These are phyloP conservation scores for Adrianichthys oophorus DNA, from an alignment of 2,797 vertebrate genomes.

Conservation along the genomic window DNA sequence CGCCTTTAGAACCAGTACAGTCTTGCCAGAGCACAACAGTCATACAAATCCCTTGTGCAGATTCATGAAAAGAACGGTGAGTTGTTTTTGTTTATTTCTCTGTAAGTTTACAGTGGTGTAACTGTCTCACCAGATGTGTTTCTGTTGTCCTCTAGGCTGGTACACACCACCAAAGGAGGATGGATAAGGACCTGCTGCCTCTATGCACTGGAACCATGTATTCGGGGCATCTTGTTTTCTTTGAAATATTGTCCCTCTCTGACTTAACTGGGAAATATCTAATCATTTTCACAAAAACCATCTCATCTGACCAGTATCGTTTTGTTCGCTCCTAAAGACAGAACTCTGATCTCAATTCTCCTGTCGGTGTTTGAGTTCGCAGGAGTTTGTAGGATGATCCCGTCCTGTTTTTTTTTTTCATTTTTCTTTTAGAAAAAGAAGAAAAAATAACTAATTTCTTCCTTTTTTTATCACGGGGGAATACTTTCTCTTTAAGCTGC, in stretches of 20 bases:
- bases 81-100: slow-evolving; percentile 35
- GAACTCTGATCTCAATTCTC: slow-evolving; percentile 40
- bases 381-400: slow-evolving; percentile 38
- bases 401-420: slow-evolving; percentile 58
- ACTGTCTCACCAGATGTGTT: slow-evolving; percentile 4
- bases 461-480: slow-evolving; percentile 37
- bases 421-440: slow-evolving; percentile 46
- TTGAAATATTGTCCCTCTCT: slow-evolving; percentile 52
- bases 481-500: slow-evolving; percentile 62
- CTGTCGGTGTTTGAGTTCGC: slow-evolving; percentile 48
- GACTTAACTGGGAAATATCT: slow-evolving; percentile 60
- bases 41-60: slow-evolving; percentile 98
- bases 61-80: slow-evolving; percentile 98
- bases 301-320: slow-evolving; percentile 66
- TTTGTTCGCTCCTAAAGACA: slow-evolving; percentile 50
- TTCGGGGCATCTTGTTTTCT: slow-evolving; percentile 71
- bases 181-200: slow-evolving; percentile 78
- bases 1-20: slow-evolving; percentile 94
- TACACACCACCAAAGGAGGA: slow-evolving; percentile 98
- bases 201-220: slow-evolving; percentile 72
- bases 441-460: slow-evolving; percentile 24
- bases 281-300: slow-evolving; percentile 58
- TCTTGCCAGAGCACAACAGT: slow-evolving; percentile 97
- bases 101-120: background rate
- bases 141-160: slow-evolving; percentile 81